Evolutionary conservation across 2,113 vertebrate genomes (phyloP), one percentile per base, ranked within the genome.

Genomic region (Morphnarchus princeps): DNA sequence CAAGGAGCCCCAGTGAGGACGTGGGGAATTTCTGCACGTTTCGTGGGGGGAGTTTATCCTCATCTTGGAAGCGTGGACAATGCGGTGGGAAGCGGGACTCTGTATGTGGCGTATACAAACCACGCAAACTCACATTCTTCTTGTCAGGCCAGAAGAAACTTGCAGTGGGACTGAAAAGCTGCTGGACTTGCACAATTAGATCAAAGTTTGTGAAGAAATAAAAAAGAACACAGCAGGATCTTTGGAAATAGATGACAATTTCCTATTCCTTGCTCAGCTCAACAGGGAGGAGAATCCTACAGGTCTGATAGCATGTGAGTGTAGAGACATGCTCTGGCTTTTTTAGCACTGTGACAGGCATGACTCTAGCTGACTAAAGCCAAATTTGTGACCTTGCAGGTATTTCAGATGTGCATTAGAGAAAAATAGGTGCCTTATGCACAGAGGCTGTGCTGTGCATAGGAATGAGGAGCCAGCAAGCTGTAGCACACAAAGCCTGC

Each of bases 1-100:
- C 70, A 45, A 77, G 74, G 95, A 94, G 59, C 95, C 97, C 1
- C 90, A 96, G 92, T 97, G 95, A 98, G 80, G 32, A 34, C 1
- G 0, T 3, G 4, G 49, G 49, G 45, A 4, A 34, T 8, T 34
- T 26, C 57, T 3, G 29, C 5, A 1, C 6, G 16, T 45, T 50
- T 20, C 32, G 2, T 8, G 6, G 24, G 16, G 7, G 25, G 31
- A 6, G 2, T 45, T 84, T 14, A 7, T 76, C 13, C 1, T 58
- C 21, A 2, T 16, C 36, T 16, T 11, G 1, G 40, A 36, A 69
- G 54, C 21, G 2, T 40, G 10, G 36, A 9, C 22, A 2, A 5
- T 3, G 6, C 5, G 3, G 18, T 10, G 24, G 65, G 71, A 40
- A 20, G 18, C 1, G 19, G 59, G 36, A 52, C 59, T 21, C 31